Evolutionary conservation across 2,113 vertebrate species (phyloP), one percentile per base, ranked within the genome.

Genomic region (Lanius ludovicianus): DNA sequence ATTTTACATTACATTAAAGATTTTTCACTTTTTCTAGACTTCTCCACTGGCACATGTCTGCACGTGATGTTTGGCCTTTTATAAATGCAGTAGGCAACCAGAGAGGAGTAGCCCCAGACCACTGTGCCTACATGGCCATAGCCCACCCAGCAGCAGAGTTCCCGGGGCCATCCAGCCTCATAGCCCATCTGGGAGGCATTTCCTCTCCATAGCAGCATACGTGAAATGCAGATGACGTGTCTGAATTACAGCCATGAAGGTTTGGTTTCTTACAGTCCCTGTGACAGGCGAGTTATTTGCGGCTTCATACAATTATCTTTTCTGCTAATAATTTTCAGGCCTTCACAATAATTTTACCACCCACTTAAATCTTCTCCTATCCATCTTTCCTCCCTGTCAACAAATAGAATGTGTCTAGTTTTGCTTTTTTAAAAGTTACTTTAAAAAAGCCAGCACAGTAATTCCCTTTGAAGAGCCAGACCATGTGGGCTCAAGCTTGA

Each of bases 401-500:
- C 24, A 91, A 87, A 75, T 4, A 50, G 55, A 69, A 37, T 6
- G 49, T 96, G 57, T 33, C 14, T 49, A 39, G 80, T 50, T 86
- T 78, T 82, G 84, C 24, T 87, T 96, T 91, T 68, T 30, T 23
- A 28, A 41, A 85, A 89, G 68, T 89, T 81, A 76, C 52, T 78
- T 93, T 39, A 2, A 57, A 92, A 67, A 69, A 75, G 6, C 9
- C 44, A 57, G 70, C 70, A 35, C 10, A 62, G n/a, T 84, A 68
- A 74, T 93, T 83, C 82, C 77, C 74, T 91, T 84, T 96, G 88
- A 97, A 92, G 91, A 74, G 25, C 37, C 35, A 63, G 81, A 46
- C 91, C 91, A 63, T 53, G 33, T 73, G 81, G 81, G 75, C 91
- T 95, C n/a, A 73, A 8, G 69, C 83, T 80, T 73, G n/a, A 77